Base-by-base conservation (phyloP, 2,888 invertebrate genomes). In the Melanchra persicariae region DNA sequence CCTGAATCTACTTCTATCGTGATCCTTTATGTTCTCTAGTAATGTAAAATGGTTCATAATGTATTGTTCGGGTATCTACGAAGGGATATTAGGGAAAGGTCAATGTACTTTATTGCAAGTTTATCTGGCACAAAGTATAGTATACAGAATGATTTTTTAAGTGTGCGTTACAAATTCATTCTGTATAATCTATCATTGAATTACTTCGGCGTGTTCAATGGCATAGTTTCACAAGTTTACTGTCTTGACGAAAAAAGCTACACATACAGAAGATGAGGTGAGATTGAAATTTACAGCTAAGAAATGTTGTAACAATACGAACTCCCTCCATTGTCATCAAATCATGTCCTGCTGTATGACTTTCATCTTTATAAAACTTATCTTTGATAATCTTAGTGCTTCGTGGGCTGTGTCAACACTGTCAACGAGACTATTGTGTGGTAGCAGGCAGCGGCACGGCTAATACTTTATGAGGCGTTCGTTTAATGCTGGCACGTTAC, bases 401-500 rank as follows among this genome's bases (percentile, higher is more conserved):
- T 40, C 59, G n/a, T 67, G 77, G 52, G 17, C 15, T n/a, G n/a
- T 76, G 43, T 47, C 24, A 30, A 47, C 22, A 24, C 17, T 67
- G 43, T 47, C n/a, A 24, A 47, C 19, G 45, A n/a, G 22, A 54
- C n/a, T 45, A 59, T 74, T 58, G 69, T 59, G 9, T 34, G 19
- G 26, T 17, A 37, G 26, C 63, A 37, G 9, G 7, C 26, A 37
- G 12, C 22, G 15, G n/a, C 34, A 22, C 19, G 19, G n/a, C 19
- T 58, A 22, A 43, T 45, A 8, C 1, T 45, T 30, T 30, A 37
- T 22, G 10, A 30, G 19, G 17, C 24, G 10, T 70, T 49, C 8
- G 22, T 49, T 52, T 37, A 3, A 26, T 60, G 10, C 17, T 15
- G 1, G n/a, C 34, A 17, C 10, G 15, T 40, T 5, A 15, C 15